Evolutionary conservation across 2,888 invertebrate species (phyloP), one percentile per base, ranked within the genome.

Genomic region (Dioctria rufipes): DNA sequence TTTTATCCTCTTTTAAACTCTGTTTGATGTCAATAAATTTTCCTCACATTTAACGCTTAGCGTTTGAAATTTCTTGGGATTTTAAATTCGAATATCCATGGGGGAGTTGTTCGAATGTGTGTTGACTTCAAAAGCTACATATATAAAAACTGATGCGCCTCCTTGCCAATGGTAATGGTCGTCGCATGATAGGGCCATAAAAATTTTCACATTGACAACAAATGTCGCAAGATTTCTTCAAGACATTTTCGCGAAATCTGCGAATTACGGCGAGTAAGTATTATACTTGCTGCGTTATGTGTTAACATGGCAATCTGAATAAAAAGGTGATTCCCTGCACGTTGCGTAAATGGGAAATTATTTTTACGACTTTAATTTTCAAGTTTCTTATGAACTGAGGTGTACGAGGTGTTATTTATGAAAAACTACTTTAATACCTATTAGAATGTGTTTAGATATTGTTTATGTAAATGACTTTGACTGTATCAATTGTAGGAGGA

Each of bases 161-260:
- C 13, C 40, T 25, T 25, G 25, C 1, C 51, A 51, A 65, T 78
- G 65, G 65, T 78, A 66, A 75, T 78, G 42, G 42, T 51, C 25
- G 25, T 25, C 65, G 66, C 42, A 54, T 67, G 67, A 69, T 46
- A 69, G 69, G 58, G 60, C 67, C 79, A 69, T 79, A 79, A 79
- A 79, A 79, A 67, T 67, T 79, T 79, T 67, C 67, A 79, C 79
- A 79, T 79, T 79, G 60, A 37, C 58, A 67, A 79, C 79, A 79
- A 79, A 11, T 79, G 79, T 67, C 67, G 67, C 79, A 67, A 6
- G 37, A 25, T 8, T 63, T 63, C 25, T 63, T 63, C 25, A 43
- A 43, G 37, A 11, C 61, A 42, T 77, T 46, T 63, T 77, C 77
- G 77, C 77, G 77, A 77, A 63, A 77, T 77, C 77, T 77, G 77